Percentiles rank a stretch among this genome's conserved stretches.
These are phyloP conservation scores for Ricordea florida DNA, from an alignment of 92 coral and sea anemone species.

Conservation along the genomic window DNA sequence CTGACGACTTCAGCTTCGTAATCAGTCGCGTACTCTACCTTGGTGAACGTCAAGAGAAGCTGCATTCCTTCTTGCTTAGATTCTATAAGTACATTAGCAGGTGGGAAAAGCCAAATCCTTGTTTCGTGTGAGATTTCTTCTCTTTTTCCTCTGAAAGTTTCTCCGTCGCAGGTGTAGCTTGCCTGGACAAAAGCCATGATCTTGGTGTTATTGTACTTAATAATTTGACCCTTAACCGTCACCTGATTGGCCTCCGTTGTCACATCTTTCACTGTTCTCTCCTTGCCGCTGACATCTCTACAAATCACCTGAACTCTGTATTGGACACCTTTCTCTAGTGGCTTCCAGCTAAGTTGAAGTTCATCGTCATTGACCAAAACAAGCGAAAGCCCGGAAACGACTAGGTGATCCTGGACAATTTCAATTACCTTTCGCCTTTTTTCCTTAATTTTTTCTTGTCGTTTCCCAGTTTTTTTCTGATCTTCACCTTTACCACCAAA, in stretches of 20 bases:
- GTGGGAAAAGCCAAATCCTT: neutral
- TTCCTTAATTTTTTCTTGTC: neutral
- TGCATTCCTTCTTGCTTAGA: constrained; percentile 2
- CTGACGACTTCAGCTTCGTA: constrained; percentile 10
- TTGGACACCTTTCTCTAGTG: neutral
- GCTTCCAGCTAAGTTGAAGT: constrained; percentile 1
- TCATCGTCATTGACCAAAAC: neutral
- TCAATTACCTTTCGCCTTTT: neutral
- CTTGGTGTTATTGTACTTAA: neutral
- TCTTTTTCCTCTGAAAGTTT: neutral
- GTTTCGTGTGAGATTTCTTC: neutral
- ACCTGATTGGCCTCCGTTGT: neutral
- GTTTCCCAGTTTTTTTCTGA: neutral
- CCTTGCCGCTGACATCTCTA: neutral
- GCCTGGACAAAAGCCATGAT: neutral
- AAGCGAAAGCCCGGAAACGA: neutral
- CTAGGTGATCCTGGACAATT: neutral
- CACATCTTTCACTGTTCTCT: neutral
- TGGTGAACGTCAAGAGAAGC: neutral
- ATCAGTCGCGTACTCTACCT: neutral
- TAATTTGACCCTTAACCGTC: neutral
- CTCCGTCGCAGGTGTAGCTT: neutral
- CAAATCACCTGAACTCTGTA: neutral
- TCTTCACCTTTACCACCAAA: too few relatives aligned
- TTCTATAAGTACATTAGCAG: neutral